Conservation (phyloP, 1,140 invertebrate species). For the Chironomus tepperi region DNA sequence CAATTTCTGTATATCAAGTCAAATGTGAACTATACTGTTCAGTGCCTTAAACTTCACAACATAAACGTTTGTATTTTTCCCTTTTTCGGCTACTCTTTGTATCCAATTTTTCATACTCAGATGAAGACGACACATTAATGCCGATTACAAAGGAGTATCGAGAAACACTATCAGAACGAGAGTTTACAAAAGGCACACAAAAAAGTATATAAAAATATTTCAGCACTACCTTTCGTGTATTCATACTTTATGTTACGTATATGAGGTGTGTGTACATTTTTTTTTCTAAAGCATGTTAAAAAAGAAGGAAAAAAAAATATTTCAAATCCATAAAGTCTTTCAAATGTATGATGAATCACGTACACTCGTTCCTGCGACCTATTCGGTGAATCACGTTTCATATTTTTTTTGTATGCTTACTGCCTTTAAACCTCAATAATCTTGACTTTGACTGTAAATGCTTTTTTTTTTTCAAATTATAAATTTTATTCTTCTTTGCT, state of each 20-base stretch:
- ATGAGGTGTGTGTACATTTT: conserved; percentile 4
- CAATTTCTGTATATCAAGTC: too few species aligned
- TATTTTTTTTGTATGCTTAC: conserved; percentile 4
- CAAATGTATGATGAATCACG: conserved; percentile 17
- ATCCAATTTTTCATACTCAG: too few species aligned
- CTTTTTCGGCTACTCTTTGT: too few species aligned
- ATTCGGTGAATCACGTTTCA: conserved; percentile 23
- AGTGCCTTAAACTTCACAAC: too few species aligned
- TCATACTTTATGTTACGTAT: neutral
- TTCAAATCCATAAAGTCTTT: conserved; percentile 19
- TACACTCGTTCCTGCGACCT: conserved; percentile 19
- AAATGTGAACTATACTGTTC: too few species aligned
- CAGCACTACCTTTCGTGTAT: too few species aligned
- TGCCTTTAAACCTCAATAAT: conserved; percentile 16
- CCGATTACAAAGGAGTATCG: too few species aligned
- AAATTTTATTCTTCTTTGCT: neutral
- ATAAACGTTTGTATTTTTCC: too few species aligned
- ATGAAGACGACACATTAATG: too few species aligned
- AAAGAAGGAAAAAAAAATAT: neutral
- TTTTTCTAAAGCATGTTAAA: too few species aligned
- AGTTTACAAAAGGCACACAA: neutral
- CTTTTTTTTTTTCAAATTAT: neutral
- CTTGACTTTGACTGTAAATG: conserved; percentile 21
- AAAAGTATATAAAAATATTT: neutral
- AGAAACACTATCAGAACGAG: too few species aligned